Conservation (phyloP, 1,140 invertebrate species). For the Frieseomelitta varia region DNA sequence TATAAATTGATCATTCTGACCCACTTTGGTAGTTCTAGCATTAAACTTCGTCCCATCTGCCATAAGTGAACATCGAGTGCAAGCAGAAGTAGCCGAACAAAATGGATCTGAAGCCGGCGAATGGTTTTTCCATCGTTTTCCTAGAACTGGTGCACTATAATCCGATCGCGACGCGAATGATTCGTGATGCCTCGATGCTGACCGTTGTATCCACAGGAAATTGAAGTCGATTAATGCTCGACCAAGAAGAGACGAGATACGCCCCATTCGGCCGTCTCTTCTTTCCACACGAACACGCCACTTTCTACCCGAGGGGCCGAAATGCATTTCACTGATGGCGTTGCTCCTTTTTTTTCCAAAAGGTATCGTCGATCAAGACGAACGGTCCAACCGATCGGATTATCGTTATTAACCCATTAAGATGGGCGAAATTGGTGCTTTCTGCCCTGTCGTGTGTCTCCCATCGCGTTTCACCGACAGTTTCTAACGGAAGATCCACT, state of each 20-base stretch:
- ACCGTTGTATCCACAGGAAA: conserved; percentile 54
- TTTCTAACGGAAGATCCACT: conserved; percentile 36
- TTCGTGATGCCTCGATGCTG: conserved; percentile 41
- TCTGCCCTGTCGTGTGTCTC: conserved; percentile 40
- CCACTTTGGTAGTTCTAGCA: no score
- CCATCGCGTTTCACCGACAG: conserved; percentile 14
- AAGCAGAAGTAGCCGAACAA: no score
- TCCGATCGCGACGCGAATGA: conserved; percentile 28
- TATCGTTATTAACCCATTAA: conserved; percentile 49
- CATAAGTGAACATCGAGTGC: no score
- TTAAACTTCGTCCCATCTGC: no score
- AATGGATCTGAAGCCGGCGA: neutral
- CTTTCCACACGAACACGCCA: conserved; percentile 32
- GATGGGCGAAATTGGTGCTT: conserved; percentile 38
- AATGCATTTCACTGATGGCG: conserved; percentile 37
- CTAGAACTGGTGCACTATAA: conserved; percentile 26
- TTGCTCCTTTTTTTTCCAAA: neutral
- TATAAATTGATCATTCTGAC: no score
- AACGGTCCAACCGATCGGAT: conserved; percentile 10
- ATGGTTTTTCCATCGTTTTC: conserved; percentile 41
- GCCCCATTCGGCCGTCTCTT: conserved; percentile 53
- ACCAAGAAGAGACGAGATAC: conserved; percentile 56
- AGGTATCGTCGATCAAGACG: conserved; percentile 37
- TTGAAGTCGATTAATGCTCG: conserved; percentile 66
- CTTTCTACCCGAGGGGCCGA: conserved; percentile 51